Percentiles rank a stretch among this genome's conserved stretches.
Evolutionary conservation across 53 echinoderm and acorn worm genomes (phyloP).

Genomic region (Arbacia lixula): DNA sequence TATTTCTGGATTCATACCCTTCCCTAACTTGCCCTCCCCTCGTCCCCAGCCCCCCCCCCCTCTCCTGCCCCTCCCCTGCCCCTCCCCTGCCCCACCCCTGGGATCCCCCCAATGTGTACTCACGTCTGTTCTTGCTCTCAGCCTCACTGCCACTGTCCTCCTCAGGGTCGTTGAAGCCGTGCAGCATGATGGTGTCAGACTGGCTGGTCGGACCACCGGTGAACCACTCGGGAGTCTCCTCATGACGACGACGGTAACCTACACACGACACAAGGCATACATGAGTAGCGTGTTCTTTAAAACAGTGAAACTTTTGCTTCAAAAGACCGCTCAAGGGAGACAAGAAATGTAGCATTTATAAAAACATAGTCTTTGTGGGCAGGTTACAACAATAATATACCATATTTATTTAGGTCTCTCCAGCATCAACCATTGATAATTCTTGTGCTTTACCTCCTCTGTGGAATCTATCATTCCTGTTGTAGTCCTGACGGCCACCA

Average conservation of each 20-base stretch:
- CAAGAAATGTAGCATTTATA: too few species aligned
- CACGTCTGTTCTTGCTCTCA: slow-evolving; percentile 53
- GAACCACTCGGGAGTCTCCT: slow-evolving; percentile 95
- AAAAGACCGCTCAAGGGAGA: too few species aligned
- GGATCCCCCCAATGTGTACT: slow-evolving; percentile 45
- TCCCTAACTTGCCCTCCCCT: too few species aligned
- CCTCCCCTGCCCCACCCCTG: slow-evolving; percentile 58
- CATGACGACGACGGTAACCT: slow-evolving; percentile 35
- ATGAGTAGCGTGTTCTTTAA: too few species aligned
- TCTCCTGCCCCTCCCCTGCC: not conserved
- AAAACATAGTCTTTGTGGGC: too few species aligned
- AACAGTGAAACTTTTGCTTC: too few species aligned
- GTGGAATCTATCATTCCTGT: slow-evolving; percentile 43
- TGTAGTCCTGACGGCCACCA: slow-evolving; percentile 35
- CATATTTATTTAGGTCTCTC: too few species aligned
- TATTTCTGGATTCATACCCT: too few species aligned
- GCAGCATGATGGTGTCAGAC: slow-evolving; percentile 86
- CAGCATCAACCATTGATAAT: too few species aligned
- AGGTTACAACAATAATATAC: too few species aligned
- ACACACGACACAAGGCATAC: not conserved
- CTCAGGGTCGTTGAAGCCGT: slow-evolving; percentile 76
- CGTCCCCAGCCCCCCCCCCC: too few species aligned
- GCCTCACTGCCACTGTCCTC: slow-evolving; percentile 74
- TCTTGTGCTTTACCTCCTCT: too few species aligned
- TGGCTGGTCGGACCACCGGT: slow-evolving; percentile 86